Evolutionary conservation across 2,797 vertebrate species (phyloP).

Genomic region (Eospalax fontanierii): DNA sequence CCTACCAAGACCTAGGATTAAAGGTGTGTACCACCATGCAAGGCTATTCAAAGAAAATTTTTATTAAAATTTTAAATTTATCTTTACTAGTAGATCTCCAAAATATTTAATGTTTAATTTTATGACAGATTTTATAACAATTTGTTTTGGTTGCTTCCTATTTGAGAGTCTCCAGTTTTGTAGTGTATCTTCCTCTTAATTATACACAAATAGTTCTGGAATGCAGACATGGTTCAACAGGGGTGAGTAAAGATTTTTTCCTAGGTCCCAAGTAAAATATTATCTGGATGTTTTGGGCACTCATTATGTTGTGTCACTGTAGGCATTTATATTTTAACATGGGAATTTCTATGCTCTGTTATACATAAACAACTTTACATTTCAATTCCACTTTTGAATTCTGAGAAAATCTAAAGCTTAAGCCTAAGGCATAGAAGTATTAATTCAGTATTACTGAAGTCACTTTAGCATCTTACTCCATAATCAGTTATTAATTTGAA

Average conservation of each 20-base stretch:
- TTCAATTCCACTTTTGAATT: neutral
- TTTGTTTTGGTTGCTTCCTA: neutral
- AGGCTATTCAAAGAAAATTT: no score
- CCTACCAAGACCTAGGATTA: no score
- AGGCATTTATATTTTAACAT: neutral
- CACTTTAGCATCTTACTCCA: neutral
- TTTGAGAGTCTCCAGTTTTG: neutral
- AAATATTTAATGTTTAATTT: neutral
- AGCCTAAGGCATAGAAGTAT: neutral
- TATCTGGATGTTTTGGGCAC: neutral
- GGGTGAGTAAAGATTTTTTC: neutral
- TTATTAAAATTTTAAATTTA: neutral
- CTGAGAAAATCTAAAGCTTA: neutral
- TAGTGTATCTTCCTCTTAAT: neutral
- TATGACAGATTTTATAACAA: neutral
- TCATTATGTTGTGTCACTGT: fast-evolving
- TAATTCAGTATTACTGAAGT: neutral
- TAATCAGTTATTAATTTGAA: neutral
- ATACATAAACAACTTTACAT: neutral
- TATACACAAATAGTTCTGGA: neutral
- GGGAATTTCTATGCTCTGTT: neutral
- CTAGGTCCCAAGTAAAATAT: fast-evolving
- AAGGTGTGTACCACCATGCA: no score
- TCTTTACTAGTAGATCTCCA: neutral
- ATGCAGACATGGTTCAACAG: neutral